These are phyloP conservation scores for Megathymus violae DNA, from an alignment of 1,140 invertebrate genomes.

Conservation along the genomic window DNA sequence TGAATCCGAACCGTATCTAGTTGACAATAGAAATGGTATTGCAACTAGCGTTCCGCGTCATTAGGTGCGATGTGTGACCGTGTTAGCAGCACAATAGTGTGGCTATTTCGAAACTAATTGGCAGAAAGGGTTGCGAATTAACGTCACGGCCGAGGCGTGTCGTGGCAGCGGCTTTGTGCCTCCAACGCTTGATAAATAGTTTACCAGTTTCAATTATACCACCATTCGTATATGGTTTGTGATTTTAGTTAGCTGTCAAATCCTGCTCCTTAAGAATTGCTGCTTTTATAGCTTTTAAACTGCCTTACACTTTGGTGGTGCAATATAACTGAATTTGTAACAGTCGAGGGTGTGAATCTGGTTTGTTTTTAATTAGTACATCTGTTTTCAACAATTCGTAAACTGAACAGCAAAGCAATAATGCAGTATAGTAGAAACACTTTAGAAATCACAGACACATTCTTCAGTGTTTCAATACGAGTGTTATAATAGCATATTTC, in stretches of 20 bases:
- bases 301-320: neutral
- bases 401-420: too few relatives aligned
- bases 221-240: constrained; percentile 17
- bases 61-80: constrained; percentile 68
- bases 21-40: constrained; percentile 43
- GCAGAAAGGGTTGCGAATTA: constrained; percentile 82
- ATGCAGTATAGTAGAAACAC: too few relatives aligned
- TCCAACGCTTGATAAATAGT: constrained; percentile 61
- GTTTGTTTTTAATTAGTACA: too few relatives aligned
- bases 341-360: neutral
- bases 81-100: constrained; percentile 76
- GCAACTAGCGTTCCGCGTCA: constrained; percentile 27
- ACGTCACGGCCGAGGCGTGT: constrained; percentile 70
- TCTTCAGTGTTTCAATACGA: too few relatives aligned
- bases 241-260: constrained; percentile 30
- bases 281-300: constrained; percentile 1
- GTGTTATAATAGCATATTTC: too few relatives aligned
- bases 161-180: constrained; percentile 65
- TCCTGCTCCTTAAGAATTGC: neutral
- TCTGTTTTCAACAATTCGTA: too few relatives aligned
- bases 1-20: constrained; percentile 40
- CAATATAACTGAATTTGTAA: neutral
- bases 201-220: constrained; percentile 50
- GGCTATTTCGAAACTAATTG: constrained; percentile 82
- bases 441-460: too few relatives aligned